Evolutionary conservation across 2,113 vertebrate species (phyloP).

Genomic region (Siniperca knerii): DNA sequence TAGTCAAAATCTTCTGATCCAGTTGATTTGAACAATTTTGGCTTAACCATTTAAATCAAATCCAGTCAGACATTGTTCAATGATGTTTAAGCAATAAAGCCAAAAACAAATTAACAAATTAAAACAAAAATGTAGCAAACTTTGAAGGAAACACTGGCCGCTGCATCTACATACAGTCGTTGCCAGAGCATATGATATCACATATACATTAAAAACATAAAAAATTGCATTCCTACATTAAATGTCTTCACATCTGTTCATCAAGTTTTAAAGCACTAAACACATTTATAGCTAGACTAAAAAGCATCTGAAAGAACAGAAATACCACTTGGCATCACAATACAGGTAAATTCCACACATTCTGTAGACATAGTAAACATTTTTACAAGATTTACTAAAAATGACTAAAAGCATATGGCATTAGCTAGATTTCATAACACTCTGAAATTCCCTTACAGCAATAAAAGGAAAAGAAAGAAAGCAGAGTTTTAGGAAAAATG

Average conservation of each 20-base stretch:
- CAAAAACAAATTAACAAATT: too few relatives aligned
- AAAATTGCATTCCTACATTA: background rate
- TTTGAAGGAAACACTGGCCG: too few relatives aligned
- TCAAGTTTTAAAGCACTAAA: background rate
- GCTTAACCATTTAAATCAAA: too few relatives aligned
- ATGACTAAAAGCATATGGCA: too few relatives aligned
- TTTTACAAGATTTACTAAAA: slow-evolving; percentile 10
- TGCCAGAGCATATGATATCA: too few relatives aligned
- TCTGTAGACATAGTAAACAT: background rate
- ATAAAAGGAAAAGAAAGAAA: slow-evolving; percentile 5
- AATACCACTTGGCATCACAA: background rate
- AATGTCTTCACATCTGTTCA: background rate
- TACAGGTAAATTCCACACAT: background rate
- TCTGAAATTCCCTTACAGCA: background rate
- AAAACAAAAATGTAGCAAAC: too few relatives aligned
- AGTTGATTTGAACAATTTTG: too few relatives aligned
- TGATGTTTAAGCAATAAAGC: too few relatives aligned
- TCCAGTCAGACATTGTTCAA: too few relatives aligned
- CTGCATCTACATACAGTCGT: too few relatives aligned
- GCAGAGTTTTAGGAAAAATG: background rate
- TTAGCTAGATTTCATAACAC: background rate
- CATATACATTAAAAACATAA: too few relatives aligned
- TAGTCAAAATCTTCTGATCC: too few relatives aligned
- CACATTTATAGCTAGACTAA: background rate
- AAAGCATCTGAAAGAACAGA: background rate